phyloP scores from a whole-genome alignment of 2,888 invertebrate species.

The Tortricodes alternella region DNA sequence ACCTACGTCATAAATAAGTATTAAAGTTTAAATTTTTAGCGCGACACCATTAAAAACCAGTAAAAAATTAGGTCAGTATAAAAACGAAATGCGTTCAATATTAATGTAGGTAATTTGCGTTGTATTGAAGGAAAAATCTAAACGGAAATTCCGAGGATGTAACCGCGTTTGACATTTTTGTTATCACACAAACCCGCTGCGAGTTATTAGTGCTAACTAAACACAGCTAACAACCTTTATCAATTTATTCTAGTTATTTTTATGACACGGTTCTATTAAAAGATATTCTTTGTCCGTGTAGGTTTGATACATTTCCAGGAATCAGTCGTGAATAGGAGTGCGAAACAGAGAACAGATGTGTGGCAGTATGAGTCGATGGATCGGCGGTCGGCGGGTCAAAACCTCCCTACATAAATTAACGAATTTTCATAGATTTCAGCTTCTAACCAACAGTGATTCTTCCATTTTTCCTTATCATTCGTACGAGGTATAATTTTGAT shows the following conservation, averaged over 20 bases:
- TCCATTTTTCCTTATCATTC: too few relatives aligned
- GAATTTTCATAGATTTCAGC: too few relatives aligned
- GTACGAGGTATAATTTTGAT: too few relatives aligned
- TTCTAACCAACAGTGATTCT: too few relatives aligned
- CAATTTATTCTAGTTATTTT: neutral
- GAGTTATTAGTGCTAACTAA: conserved; percentile 8
- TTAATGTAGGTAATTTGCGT: neutral
- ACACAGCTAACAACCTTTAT: neutral
- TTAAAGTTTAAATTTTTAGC: neutral
- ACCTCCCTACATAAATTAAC: too few relatives aligned
- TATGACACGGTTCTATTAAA: neutral
- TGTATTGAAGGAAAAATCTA: conserved; percentile 11
- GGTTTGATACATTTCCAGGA: neutral
- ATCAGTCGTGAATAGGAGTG: too few relatives aligned
- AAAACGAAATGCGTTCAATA: conserved; percentile 4
- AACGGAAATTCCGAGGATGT: conserved; percentile 15
- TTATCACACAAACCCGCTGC: conserved; percentile 7
- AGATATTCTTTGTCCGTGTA: neutral
- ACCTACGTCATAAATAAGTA: too few relatives aligned
- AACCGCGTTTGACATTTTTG: conserved; percentile 14
- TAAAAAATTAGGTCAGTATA: conserved; percentile 1
- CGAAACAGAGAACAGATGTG: too few relatives aligned
- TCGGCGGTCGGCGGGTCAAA: too few relatives aligned
- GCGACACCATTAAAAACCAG: neutral
- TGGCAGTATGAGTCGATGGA: too few relatives aligned